Evolutionary conservation across 2,888 invertebrate genomes (phyloP), one percentile per base, ranked within the genome.

Genomic region (Ectemnius lituratus): DNA sequence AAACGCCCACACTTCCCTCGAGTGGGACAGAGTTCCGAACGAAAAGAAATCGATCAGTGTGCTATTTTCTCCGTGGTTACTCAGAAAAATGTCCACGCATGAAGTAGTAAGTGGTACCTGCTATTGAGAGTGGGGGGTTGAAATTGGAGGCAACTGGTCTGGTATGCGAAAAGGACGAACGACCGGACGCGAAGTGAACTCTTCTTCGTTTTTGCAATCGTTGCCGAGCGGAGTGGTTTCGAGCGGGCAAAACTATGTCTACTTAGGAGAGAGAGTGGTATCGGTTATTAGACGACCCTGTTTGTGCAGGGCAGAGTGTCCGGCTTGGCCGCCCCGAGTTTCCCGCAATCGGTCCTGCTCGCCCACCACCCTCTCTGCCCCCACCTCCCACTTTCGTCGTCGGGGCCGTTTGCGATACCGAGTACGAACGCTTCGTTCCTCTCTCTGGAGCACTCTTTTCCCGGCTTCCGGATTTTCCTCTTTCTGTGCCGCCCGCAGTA

Each of bases 231-330:
- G 62, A 27, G 62, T 27, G 13, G n/a, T 52, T 62, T 23, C 23
- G 8, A 49, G 23, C n/a, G n/a, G 47, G 57, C 47, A 67, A 28
- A 46, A 59, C 63, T 60, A 60, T 67, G 65, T 78, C 75, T 76
- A 68, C 73, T 76, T 76, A 72, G 80, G 75, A 75, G 79, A 37
- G 37, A 76, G 69, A 74, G 52, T 52, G 75, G 79, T 85, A 85
- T 82, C 75, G 77, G 80, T 70, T 83, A 80, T 78, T 75, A 81
- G 79, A 81, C 78, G 81, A 81, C 70, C 76, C 72, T 81, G 72
- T 81, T 78, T 61, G 67, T 59, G 11, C 59, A 68, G 65, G 63
- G 70, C 68, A 76, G 61, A 72, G 59, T 73, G 76, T 80, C 75
- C 82, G 65, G 75, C 57, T 67, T 72, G 75, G 68, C 82, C 70